These are phyloP conservation scores for Tenebrosternarchus preto DNA, from an alignment of 2,113 vertebrate species.

Conservation along the genomic window DNA sequence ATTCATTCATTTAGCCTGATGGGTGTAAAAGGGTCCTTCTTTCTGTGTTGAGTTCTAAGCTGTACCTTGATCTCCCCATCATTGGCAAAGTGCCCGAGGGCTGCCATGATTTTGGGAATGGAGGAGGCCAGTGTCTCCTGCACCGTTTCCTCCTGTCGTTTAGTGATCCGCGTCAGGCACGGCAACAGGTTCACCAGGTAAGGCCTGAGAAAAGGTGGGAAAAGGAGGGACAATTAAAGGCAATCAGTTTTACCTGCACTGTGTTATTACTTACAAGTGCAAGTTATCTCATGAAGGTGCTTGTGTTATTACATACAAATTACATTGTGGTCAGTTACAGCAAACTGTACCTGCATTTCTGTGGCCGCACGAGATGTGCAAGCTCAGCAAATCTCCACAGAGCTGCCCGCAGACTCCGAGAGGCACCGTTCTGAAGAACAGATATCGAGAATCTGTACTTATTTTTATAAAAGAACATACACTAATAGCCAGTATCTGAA, in stretches of 20 bases:
- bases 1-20: no score
- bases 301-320: background rate
- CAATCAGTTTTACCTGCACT: background rate
- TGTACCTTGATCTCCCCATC: constrained; percentile 96
- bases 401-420: constrained; percentile 91
- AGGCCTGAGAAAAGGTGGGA: constrained; percentile 72
- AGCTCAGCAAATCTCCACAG: constrained; percentile 98
- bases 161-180: constrained; percentile 89
- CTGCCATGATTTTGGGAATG: constrained; percentile 91
- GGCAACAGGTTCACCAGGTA: constrained; percentile 95
- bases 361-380: constrained; percentile 92
- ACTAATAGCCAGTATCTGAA: background rate
- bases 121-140: constrained; percentile 92
- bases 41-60: no score
- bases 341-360: constrained; percentile 90
- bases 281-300: no score
- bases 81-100: constrained; percentile 93
- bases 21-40: no score
- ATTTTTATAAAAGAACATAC: background rate
- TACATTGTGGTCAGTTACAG: no score
- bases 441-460: background rate
- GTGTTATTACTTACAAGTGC: no score
- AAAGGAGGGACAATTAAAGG: background rate
- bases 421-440: constrained; percentile 85
- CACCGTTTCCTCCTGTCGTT: constrained; percentile 89